phyloP scores from a whole-genome alignment of 2,888 invertebrate species.

The Ophraella communa region DNA sequence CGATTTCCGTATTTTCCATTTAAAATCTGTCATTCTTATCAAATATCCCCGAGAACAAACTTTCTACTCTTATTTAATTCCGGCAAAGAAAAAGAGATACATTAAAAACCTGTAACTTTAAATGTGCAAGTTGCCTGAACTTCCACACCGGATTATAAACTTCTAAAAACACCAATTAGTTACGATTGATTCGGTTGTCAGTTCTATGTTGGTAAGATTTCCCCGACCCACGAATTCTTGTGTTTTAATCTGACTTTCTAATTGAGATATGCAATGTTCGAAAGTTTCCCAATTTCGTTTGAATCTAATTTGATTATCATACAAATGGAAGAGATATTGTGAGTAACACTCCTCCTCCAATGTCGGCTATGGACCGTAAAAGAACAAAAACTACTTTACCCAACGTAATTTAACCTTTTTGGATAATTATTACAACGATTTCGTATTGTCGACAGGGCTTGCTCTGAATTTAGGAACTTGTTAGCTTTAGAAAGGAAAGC shows the following conservation, averaged over 20 bases:
- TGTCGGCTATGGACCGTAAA: conserved; percentile 20
- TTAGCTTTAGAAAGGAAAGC: not conserved
- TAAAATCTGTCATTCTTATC: not conserved
- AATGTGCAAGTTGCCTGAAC: conserved; percentile 1
- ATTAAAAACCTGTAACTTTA: not conserved
- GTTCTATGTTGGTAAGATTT: conserved; percentile 17
- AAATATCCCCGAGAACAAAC: not conserved
- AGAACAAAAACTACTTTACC: conserved; percentile 22
- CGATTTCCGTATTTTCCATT: not conserved
- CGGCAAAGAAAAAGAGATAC: not conserved
- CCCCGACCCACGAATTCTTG: conserved; percentile 21
- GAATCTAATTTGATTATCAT: conserved; percentile 35
- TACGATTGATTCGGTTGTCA: conserved; percentile 37
- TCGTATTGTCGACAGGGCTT: conserved; percentile 12
- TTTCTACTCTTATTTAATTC: conserved; percentile 1
- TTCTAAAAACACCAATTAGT: conserved; percentile 37
- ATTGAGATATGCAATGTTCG: conserved; percentile 39
- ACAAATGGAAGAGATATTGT: conserved; percentile 34
- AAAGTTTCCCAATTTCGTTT: conserved; percentile 37
- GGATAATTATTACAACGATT: conserved; percentile 17
- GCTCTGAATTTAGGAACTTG: conserved; percentile 9
- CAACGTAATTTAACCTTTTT: conserved; percentile 12
- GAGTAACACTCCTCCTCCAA: conserved; percentile 9
- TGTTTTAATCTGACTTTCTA: conserved; percentile 41
- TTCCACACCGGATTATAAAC: conserved; percentile 15